A percentile compares a stretch with the other conserved stretches of the same genome.
Conservation (phyloP, 2,888 invertebrate species). For the Mythimna vitellina region DNA sequence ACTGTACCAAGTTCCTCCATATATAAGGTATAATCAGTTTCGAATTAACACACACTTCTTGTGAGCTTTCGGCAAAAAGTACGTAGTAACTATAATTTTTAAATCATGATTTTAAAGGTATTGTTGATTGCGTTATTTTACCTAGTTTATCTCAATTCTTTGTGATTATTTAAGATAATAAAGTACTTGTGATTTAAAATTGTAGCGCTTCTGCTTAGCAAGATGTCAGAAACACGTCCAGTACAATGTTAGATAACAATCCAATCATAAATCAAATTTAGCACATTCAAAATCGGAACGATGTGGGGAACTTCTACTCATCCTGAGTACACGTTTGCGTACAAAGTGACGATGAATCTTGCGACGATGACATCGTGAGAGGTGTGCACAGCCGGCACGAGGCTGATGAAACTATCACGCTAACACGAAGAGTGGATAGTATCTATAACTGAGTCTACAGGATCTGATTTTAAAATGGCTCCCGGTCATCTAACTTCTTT, state of each 20-base stretch:
- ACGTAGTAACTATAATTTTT: background rate
- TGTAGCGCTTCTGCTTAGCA: slow-evolving; percentile 63
- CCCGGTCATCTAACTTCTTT: background rate
- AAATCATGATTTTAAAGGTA: slow-evolving; percentile 48
- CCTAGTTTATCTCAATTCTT: background rate
- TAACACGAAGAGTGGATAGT: slow-evolving; percentile 73
- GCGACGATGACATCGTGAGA: slow-evolving; percentile 90
- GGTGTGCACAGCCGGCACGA: slow-evolving; percentile 87
- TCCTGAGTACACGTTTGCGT: slow-evolving; percentile 85
- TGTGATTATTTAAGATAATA: background rate
- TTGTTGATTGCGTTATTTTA: background rate
- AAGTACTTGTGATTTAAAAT: slow-evolving; percentile 1
- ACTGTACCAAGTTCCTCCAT: slow-evolving; percentile 54
- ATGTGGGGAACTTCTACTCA: slow-evolving; percentile 65
- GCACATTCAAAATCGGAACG: background rate
- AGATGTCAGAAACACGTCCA: slow-evolving; percentile 60
- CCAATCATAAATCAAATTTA: background rate
- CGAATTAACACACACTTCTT: slow-evolving; percentile 28
- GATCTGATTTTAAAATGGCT: too few species aligned
- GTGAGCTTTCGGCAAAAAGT: slow-evolving; percentile 3
- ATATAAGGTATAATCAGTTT: slow-evolving; percentile 49
- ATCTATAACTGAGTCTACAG: background rate
- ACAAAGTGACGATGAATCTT: slow-evolving; percentile 84
- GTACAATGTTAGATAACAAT: slow-evolving; percentile 60
- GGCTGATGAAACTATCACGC: slow-evolving; percentile 83